phyloP scores from a whole-genome alignment of 2,113 vertebrate species.

The Euleptes europaea region DNA sequence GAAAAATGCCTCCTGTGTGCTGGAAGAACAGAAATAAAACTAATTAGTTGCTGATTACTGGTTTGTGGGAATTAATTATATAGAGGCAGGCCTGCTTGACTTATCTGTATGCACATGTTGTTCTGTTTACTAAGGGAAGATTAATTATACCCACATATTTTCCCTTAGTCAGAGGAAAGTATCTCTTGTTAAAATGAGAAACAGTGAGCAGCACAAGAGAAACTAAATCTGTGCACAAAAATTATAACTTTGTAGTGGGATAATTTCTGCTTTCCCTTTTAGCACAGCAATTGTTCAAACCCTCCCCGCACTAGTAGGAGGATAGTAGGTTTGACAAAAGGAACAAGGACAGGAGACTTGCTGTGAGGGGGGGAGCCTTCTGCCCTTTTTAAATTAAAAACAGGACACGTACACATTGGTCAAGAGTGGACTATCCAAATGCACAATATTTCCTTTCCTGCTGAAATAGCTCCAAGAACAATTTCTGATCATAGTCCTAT shows the following conservation, averaged over 20 bases:
- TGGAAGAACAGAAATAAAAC: conserved; percentile 8
- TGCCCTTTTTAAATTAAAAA: not conserved
- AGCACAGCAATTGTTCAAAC: not conserved
- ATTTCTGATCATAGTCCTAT: too few relatives aligned
- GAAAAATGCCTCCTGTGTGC: not conserved
- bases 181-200: not conserved
- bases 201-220: not conserved
- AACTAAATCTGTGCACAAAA: not conserved
- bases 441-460: too few relatives aligned
- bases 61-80: conserved; percentile 32
- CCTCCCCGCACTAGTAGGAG: not conserved
- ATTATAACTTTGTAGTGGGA: not conserved
- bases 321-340: not conserved
- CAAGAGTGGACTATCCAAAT: not conserved
- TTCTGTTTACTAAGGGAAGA: conserved; percentile 5
- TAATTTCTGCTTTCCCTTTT: not conserved
- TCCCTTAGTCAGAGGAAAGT: conserved; percentile 1
- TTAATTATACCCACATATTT: conserved; percentile 19
- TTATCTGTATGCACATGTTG: conserved; percentile 20
- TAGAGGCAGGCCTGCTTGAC: not conserved
- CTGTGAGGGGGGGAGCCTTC: not conserved
- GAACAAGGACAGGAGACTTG: not conserved
- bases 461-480: too few relatives aligned
- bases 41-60: conserved; percentile 9
- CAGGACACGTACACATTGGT: not conserved